Evolutionary conservation across 2,888 invertebrate species (phyloP), one percentile per base, ranked within the genome.

Genomic region (Balanococcus diminutus): DNA sequence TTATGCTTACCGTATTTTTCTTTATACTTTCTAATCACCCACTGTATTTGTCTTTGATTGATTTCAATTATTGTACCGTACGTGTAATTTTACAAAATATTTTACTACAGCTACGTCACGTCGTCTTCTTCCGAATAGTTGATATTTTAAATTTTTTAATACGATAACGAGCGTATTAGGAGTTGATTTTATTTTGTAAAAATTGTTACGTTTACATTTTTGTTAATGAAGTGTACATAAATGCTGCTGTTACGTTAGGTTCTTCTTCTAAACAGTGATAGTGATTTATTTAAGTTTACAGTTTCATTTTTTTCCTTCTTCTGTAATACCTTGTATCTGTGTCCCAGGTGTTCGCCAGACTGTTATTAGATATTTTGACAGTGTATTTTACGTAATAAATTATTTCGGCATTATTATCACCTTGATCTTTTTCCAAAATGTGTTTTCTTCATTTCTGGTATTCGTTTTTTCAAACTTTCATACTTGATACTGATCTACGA

Each of bases 171-270:
- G 28, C 1, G 46, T 6, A 56, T 83, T 61, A 56, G 56, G 32
- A 75, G 75, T 32, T 75, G 75, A 75, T 61, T 83, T 56, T 56
- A 56, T 56, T 83, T 61, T 67, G 22, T 61, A 31, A n/a, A 32
- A 83, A 31, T 83, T 83, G 83, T 83, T 83, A 83, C 83, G 83
- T 83, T 83, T 83, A 36, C 39, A 28, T 51, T 82, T 56, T 82
- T 56, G 56, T 82, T 56, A 16, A 31, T 36, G 19, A n/a, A 28
- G 25, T 83, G 56, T 83, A 56, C 32, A 51, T 82, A 56, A 31
- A 51, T 31, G n/a, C n/a, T 31, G 32, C 36, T 6, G 83, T 67
- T 83, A 32, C 25, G 56, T 67, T 83, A 32, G 39, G 56, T 56
- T 31, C 39, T 82, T 31, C 39, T 82, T 46, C 0, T 16, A 56